Evolutionary conservation across 2,888 invertebrate genomes (phyloP), one percentile per base, ranked within the genome.

Genomic region (Ornithoptera priamus): DNA sequence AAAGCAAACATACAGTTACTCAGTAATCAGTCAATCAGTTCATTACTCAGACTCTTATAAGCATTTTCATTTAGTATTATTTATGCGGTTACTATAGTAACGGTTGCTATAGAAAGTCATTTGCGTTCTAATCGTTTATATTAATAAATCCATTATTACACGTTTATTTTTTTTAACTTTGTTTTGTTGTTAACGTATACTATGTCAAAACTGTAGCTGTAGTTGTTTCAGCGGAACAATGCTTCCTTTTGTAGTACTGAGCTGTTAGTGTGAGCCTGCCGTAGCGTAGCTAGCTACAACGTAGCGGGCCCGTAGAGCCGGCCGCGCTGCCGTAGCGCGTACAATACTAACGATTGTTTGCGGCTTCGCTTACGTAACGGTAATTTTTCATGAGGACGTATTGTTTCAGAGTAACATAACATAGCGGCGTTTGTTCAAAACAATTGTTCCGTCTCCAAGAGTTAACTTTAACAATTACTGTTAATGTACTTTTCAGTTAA

Each of bases 291-390:
- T 8, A 24, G 39, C 63, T 68, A 68, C 68, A 64, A 39, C 68
- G 61, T 65, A 64, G 63, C 62, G 57, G 53, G 67, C 59, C 62
- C 24, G 57, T 58, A 69, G 65, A 62, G 58, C 36, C 30, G 30
- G 65, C 62, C 22, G 59, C 62, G 58, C 24, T n/a, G 18, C 65
- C 65, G 59, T 64, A 60, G 63, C 65, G 57, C 58, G 64, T 59
- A 67, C 62, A 66, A 66, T 59, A 67, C 70, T 70, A 67, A 64
- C 70, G 67, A 60, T 70, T 64, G 67, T 67, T 70, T 53, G 64
- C 64, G 70, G 67, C 24, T 70, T 64, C 60, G 60, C 63, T 70
- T 70, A 70, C 67, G 67, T 70, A 70, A 70, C 64, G 39, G 59
- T 56, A 17, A 36, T 61, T 58, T 65, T 67, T 70, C 24, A 53